These are phyloP conservation scores for Blera fallax DNA, from an alignment of 2,888 invertebrate species.

Conservation along the genomic window DNA sequence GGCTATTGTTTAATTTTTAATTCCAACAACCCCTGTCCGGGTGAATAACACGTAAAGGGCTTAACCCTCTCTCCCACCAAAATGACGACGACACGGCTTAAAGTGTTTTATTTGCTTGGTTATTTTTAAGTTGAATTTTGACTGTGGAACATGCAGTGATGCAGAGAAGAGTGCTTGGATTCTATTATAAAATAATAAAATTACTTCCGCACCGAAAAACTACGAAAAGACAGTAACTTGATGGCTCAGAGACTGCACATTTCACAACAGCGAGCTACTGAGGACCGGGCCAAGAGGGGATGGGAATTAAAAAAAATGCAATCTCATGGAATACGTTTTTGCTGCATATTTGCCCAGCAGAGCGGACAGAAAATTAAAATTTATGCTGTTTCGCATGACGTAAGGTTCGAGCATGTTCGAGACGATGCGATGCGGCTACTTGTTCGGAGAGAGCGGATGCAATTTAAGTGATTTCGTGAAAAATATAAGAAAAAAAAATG, in stretches of 20 bases:
- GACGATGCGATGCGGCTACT: slow-evolving; percentile 37
- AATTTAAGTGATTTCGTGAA: no score
- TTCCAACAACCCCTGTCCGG: slow-evolving; percentile 23
- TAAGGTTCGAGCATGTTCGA: slow-evolving; percentile 28
- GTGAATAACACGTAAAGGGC: slow-evolving; percentile 8
- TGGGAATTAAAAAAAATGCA: slow-evolving; percentile 55
- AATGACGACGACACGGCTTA: slow-evolving; percentile 9
- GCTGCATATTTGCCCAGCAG: slow-evolving; percentile 61
- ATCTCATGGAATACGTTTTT: slow-evolving; percentile 49
- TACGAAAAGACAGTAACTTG: slow-evolving; percentile 57
- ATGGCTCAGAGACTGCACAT: slow-evolving; percentile 2
- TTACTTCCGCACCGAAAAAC: slow-evolving; percentile 66
- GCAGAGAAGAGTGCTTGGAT: slow-evolving; percentile 50
- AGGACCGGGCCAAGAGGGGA: slow-evolving; percentile 3
- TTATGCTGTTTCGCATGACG: slow-evolving; percentile 39
- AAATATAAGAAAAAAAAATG: no score
- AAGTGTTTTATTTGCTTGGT: slow-evolving; percentile 46
- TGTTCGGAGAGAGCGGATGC: neutral
- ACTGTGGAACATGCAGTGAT: slow-evolving; percentile 49
- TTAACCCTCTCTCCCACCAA: neutral
- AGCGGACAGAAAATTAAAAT: slow-evolving; percentile 62
- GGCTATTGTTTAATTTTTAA: slow-evolving; percentile 66
- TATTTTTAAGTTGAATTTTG: slow-evolving; percentile 43
- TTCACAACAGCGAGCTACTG: neutral
- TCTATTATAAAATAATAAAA: slow-evolving; percentile 68